Conservation (phyloP, 37 sponge, comb jelly and placozoan genomes). For the Aplysina aerophoba region DNA sequence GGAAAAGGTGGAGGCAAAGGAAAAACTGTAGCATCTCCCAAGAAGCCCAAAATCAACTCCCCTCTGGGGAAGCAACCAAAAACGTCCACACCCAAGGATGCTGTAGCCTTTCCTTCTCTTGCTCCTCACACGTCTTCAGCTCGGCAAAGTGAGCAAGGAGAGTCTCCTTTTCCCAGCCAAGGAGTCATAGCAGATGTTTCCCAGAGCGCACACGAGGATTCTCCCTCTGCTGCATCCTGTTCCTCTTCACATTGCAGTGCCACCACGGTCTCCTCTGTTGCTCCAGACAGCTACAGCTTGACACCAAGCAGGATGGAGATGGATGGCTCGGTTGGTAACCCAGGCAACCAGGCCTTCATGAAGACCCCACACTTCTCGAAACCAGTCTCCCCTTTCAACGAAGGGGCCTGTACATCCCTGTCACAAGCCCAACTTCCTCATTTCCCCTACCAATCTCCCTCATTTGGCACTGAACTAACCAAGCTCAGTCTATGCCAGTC, state of each 20-base stretch:
- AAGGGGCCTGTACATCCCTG: neutral
- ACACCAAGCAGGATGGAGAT: slow-evolving; percentile 4
- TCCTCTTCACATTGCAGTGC: neutral
- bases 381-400: neutral
- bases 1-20: neutral
- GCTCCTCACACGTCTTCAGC: neutral
- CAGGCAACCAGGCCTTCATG: neutral
- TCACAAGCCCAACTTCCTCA: neutral
- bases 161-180: neutral
- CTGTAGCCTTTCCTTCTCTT: neutral
- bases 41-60: neutral
- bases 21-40: neutral
- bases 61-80: neutral
- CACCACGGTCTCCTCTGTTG: neutral
- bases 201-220: too few relatives aligned
- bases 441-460: neutral
- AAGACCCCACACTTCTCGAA: neutral
- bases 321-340: neutral
- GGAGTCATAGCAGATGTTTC: too few relatives aligned
- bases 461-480: neutral
- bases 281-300: neutral
- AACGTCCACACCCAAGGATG: neutral
- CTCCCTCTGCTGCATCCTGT: too few relatives aligned
- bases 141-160: neutral
- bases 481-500: neutral